Conservation (phyloP, 2,888 invertebrate species). For the Drosophila anomalata region DNA sequence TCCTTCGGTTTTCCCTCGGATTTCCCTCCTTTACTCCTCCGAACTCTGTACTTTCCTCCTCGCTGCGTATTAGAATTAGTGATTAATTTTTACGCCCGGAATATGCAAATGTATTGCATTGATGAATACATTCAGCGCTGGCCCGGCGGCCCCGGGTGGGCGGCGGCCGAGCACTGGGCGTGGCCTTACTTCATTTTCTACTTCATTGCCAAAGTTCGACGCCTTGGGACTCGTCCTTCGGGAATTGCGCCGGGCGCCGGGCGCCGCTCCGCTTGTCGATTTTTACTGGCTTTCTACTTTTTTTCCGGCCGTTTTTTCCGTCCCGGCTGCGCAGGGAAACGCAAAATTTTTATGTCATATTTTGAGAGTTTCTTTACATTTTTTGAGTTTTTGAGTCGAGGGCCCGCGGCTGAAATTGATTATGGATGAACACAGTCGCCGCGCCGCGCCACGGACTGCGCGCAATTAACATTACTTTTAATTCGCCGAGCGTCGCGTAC, state of each 20-base stretch:
- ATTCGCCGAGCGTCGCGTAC: slow-evolving; percentile 66
- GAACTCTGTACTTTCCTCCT: slow-evolving; percentile 30
- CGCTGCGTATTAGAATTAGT: slow-evolving; percentile 82
- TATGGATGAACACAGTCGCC: slow-evolving; percentile 74
- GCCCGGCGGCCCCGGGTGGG: background rate
- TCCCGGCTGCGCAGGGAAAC: slow-evolving; percentile 59
- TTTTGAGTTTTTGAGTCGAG: slow-evolving; percentile 20
- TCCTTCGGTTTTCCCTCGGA: background rate
- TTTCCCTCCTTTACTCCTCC: background rate
- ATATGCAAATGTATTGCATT: slow-evolving; percentile 82
- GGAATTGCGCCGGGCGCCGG: slow-evolving; percentile 18
- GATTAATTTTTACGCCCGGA: slow-evolving; percentile 83
- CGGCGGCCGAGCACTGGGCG: slow-evolving; percentile 38
- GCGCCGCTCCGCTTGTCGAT: slow-evolving; percentile 44
- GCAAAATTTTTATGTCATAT: slow-evolving; percentile 81
- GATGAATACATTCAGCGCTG: slow-evolving; percentile 78
- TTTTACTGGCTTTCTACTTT: slow-evolving; percentile 48
- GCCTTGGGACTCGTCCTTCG: slow-evolving; percentile 68
- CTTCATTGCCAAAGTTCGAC: slow-evolving; percentile 74
- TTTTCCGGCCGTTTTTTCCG: slow-evolving; percentile 21
- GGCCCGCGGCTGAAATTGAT: slow-evolving; percentile 81
- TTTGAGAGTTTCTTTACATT: slow-evolving; percentile 58
- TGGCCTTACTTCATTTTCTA: slow-evolving; percentile 77
- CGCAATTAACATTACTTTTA: slow-evolving; percentile 80
- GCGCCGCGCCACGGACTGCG: slow-evolving; percentile 7